Evolutionary conservation across 2,113 vertebrate genomes (phyloP).

Genomic region (Leptobrachium leishanense): DNA sequence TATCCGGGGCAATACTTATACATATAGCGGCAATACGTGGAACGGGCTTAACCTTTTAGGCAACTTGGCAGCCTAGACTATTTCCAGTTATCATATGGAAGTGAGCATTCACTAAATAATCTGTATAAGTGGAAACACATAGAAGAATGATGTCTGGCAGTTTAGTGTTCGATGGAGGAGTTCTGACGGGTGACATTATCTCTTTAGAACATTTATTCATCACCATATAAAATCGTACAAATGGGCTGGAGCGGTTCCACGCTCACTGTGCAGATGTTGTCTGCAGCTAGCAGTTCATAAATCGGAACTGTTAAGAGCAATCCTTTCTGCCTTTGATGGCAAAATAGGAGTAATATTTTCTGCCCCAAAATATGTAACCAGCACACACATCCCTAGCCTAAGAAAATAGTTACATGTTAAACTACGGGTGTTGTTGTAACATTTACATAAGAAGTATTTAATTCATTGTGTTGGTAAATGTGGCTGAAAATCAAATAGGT

Average conservation of each 20-base stretch:
- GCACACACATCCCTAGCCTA: neutral
- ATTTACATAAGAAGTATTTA: neutral
- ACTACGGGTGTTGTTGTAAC: neutral
- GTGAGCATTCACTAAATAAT: constrained; percentile 33
- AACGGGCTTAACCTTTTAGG: constrained; percentile 13
- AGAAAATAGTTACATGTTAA: neutral
- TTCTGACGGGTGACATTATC: constrained; percentile 34
- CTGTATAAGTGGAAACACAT: constrained; percentile 40
- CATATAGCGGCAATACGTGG: neutral
- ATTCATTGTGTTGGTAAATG: neutral
- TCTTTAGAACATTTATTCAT: constrained; percentile 39
- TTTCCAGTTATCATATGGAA: constrained; percentile 39
- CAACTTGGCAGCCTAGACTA: constrained; percentile 22
- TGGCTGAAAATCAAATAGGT: too few species aligned
- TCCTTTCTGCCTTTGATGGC: constrained; percentile 8
- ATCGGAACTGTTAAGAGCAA: constrained; percentile 22
- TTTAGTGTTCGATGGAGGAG: constrained; percentile 9
- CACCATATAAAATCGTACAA: constrained; percentile 38
- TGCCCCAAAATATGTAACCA: neutral
- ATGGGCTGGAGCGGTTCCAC: constrained; percentile 28
- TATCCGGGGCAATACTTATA: neutral
- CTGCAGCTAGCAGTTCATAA: constrained; percentile 22
- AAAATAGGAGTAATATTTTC: constrained; percentile 4
- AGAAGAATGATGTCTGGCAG: constrained; percentile 29
- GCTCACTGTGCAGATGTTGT: constrained; percentile 40